Base-by-base conservation (phyloP, 1,140 invertebrate genomes). In the Acromyrmex echinatior region DNA sequence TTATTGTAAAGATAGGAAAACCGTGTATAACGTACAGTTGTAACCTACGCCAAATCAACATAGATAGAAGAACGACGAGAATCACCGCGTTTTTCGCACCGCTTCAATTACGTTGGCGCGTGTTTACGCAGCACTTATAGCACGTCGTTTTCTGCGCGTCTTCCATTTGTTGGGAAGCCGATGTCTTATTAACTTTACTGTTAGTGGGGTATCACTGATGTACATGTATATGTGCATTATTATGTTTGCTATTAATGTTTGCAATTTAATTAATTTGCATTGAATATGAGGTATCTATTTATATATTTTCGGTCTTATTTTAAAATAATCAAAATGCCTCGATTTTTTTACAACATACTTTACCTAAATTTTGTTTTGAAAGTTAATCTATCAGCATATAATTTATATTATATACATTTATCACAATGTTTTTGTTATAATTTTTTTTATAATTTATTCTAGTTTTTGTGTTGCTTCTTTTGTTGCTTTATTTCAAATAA, bases 1-100 rank as follows among this genome's bases (percentile, higher is more conserved):
- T 93, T 93, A 93, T 90, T 93, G 82, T 90, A 81, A 88, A 91
- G 91, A 93, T 92, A 92, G 80, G 82, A 76, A 76, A 86, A 86
- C 21, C 63, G 14, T 87, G 56, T 58, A 84, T 66, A 76, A 90
- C 62, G 51, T 81, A 91, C 87, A 85, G 71, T 81, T 87, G 87
- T 91, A 82, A 79, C 87, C 49, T 49, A 18, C 53, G 76, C 58
- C 76, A 28, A 51, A 60, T 60, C 14, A 28, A 10, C 70, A 68
- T 10, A 76, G 62, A 90, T 88, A 86, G n/a, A 58, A 39, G 63
- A 90, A 73, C 35, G 85, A 90, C 65, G 68, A 70, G 65, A 76
- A 58, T 62, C 49, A 18, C 12, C 21, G 35, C 16, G 56, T n/a
- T 71, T 68, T 90, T 87, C 56, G 53, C 25, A n/a, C 56, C 25